Conservation (phyloP, 2,113 vertebrate species). For the Oreochromis aureus region DNA sequence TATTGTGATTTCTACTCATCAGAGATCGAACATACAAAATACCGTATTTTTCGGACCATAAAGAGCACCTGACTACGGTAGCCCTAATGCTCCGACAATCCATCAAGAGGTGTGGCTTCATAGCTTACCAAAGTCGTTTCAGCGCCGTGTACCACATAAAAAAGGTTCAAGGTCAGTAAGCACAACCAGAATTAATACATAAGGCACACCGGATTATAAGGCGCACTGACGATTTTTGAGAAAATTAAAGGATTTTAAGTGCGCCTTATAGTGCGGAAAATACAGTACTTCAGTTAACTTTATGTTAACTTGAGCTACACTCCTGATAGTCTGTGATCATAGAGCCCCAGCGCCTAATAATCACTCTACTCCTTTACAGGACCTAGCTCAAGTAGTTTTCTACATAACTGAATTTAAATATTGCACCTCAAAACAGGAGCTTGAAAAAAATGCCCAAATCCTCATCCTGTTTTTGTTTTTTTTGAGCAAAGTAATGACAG, state of each 20-base stretch:
- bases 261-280: background rate
- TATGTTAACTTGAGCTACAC: background rate
- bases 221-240: background rate
- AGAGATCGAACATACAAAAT: background rate
- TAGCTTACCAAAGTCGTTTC: background rate
- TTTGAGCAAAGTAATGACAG: background rate
- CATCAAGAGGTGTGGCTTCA: rapidly evolving
- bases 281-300: background rate
- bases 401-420: background rate
- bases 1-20: background rate
- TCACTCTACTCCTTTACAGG: background rate
- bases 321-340: background rate
- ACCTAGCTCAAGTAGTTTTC: background rate
- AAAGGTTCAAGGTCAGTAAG: background rate
- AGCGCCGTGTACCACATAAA: background rate
- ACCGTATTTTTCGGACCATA: background rate
- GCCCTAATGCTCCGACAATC: background rate
- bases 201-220: background rate
- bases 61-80: background rate
- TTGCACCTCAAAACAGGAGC: background rate
- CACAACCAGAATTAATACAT: background rate
- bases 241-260: background rate
- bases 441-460: background rate
- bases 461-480: background rate
- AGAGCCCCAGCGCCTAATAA: background rate